These are phyloP conservation scores for Todus mexicanus DNA, from an alignment of 2,797 vertebrate genomes.

Conservation along the genomic window DNA sequence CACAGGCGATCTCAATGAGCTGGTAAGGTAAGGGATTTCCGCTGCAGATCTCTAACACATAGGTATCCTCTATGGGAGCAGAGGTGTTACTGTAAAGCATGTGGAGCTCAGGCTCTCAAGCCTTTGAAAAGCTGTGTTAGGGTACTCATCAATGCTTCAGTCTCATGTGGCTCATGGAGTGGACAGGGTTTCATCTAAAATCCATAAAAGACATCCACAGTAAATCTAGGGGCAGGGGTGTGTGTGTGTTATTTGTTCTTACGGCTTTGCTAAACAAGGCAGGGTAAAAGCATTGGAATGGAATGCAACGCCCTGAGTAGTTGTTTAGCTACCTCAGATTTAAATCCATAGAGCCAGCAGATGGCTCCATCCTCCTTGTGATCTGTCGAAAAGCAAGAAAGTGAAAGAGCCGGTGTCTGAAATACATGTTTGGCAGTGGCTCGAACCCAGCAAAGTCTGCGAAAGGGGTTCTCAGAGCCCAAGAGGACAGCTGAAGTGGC, in stretches of 20 bases:
- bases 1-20: conserved; percentile 61
- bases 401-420: background rate
- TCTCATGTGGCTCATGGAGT: background rate
- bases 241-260: background rate
- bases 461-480: background rate
- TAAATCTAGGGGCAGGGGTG: background rate
- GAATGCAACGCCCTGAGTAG: background rate
- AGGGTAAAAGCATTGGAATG: background rate
- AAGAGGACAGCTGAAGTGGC: background rate
- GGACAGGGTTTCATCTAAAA: background rate
- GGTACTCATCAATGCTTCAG: background rate
- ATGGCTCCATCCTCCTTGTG: conserved; percentile 19
- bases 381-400: background rate
- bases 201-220: background rate
- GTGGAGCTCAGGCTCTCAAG: background rate
- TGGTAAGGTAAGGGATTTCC: conserved; percentile 76
- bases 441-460: background rate
- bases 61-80: background rate
- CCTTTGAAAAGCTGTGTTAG: background rate
- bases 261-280: background rate
- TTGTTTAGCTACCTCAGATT: background rate
- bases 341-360: background rate
- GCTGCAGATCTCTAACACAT: background rate
- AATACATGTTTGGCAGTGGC: background rate
- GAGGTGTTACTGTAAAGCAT: background rate